Evolutionary conservation across 2,888 invertebrate species (phyloP).

Genomic region (Chymomyza amoena): DNA sequence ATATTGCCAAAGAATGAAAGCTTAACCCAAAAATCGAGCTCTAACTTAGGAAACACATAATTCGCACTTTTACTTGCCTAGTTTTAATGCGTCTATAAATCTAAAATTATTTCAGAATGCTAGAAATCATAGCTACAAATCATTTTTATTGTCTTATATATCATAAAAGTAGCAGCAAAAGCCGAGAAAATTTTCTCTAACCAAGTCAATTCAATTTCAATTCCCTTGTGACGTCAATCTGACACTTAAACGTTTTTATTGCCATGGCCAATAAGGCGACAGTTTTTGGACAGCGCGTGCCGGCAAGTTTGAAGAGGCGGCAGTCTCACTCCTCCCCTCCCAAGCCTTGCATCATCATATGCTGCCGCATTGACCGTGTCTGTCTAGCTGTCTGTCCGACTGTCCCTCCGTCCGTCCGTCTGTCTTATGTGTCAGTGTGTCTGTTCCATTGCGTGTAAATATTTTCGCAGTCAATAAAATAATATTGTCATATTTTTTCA

Average conservation of each 20-base stretch:
- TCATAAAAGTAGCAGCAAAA: no score
- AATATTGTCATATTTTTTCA: conserved; percentile 70
- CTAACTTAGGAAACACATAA: no score
- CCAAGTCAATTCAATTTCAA: background rate
- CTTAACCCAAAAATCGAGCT: no score
- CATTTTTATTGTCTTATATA: background rate
- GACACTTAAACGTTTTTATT: conserved; percentile 49
- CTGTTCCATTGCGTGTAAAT: conserved; percentile 65
- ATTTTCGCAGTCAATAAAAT: conserved; percentile 74
- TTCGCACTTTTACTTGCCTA: background rate
- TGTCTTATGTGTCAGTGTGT: background rate
- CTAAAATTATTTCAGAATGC: background rate
- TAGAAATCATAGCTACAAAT: background rate
- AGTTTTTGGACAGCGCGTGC: conserved; percentile 44
- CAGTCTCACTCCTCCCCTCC: background rate
- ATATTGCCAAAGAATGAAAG: no score
- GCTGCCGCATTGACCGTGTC: background rate
- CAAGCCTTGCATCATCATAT: background rate
- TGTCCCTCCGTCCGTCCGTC: conserved; percentile 4
- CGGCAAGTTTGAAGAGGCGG: conserved; percentile 21
- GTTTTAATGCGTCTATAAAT: background rate
- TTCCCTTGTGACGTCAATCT: background rate
- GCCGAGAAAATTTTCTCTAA: background rate
- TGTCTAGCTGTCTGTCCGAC: background rate
- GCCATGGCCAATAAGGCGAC: conserved; percentile 52